phyloP scores from a whole-genome alignment of 2,888 invertebrate genomes.

The Zhuqinia jingwanae region DNA sequence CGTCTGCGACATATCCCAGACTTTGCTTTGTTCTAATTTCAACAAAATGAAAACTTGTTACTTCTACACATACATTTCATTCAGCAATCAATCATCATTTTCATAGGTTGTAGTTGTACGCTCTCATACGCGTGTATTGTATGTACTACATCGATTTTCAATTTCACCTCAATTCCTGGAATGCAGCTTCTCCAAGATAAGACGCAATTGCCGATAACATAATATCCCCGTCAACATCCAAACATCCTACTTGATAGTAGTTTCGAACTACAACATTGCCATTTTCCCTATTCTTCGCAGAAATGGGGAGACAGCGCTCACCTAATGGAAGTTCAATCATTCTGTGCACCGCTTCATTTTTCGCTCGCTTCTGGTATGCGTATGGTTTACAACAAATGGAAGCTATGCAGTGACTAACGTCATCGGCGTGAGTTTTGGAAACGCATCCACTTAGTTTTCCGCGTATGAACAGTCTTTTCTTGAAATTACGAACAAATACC shows the following conservation, averaged over 20 bases:
- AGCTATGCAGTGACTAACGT: not conserved
- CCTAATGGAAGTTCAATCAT: conserved; percentile 42
- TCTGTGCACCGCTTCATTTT: not conserved
- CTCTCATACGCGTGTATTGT: too few relatives aligned
- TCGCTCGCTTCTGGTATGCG: not conserved
- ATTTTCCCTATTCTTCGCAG: conserved; percentile 12
- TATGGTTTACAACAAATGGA: not conserved
- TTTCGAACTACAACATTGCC: conserved; percentile 34
- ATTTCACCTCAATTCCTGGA: conserved; percentile 46
- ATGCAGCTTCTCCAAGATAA: not conserved
- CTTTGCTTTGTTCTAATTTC: conserved; percentile 30
- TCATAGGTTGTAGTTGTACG: too few relatives aligned
- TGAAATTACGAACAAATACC: conserved; percentile 24
- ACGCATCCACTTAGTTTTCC: conserved; percentile 52
- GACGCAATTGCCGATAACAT: not conserved
- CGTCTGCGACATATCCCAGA: conserved; percentile 44
- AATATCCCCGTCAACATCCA: not conserved
- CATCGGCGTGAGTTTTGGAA: not conserved
- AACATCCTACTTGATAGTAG: conserved; percentile 44
- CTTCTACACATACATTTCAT: not conserved
- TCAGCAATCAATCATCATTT: too few relatives aligned
- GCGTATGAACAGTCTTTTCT: not conserved
- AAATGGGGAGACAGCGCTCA: conserved; percentile 48
- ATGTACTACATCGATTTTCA: not conserved
- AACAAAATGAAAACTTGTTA: not conserved